Conservation (phyloP, 1,140 invertebrate species). For the Leucophenga varia region DNA sequence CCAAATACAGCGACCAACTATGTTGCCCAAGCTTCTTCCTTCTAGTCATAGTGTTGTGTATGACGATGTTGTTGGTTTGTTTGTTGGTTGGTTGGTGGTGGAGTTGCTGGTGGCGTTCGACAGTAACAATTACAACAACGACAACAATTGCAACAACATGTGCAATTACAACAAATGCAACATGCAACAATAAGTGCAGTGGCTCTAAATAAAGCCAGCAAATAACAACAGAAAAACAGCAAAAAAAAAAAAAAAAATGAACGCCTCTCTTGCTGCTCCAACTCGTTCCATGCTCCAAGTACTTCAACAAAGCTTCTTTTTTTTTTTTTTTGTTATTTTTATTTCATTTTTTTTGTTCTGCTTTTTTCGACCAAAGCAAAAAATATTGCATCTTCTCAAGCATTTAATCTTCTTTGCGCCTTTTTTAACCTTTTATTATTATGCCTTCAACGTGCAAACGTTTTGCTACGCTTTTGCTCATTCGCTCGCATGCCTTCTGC, state of each 20-base stretch:
- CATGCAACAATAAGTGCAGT: slow-evolving; percentile 36
- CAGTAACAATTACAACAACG: slow-evolving; percentile 24
- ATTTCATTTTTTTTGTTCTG: background rate
- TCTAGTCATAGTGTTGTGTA: too few species aligned
- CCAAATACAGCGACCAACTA: too few species aligned
- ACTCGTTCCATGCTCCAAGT: too few species aligned
- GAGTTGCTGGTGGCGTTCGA: slow-evolving; percentile 20
- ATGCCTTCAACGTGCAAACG: slow-evolving; percentile 53
- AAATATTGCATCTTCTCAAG: slow-evolving; percentile 55
- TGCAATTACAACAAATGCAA: slow-evolving; percentile 42
- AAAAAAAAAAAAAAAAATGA: background rate
- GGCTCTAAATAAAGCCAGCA: slow-evolving; percentile 9
- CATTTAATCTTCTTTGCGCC: slow-evolving; percentile 55
- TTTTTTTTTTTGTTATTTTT: too few species aligned
- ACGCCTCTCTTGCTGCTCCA: too few species aligned
- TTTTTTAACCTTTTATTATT: slow-evolving; percentile 55
- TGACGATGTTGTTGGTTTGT: background rate
- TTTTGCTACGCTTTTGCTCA: slow-evolving; percentile 47
- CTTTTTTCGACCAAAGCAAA: slow-evolving; percentile 27
- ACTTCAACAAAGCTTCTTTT: too few species aligned
- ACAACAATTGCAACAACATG: slow-evolving; percentile 37
- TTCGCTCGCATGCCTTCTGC: too few species aligned
- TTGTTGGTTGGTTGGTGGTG: background rate
- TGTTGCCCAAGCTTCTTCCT: too few species aligned
- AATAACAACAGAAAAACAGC: slow-evolving; percentile 9